Base-by-base conservation (phyloP, 2,888 invertebrate genomes). In the Girardia tigrina region DNA sequence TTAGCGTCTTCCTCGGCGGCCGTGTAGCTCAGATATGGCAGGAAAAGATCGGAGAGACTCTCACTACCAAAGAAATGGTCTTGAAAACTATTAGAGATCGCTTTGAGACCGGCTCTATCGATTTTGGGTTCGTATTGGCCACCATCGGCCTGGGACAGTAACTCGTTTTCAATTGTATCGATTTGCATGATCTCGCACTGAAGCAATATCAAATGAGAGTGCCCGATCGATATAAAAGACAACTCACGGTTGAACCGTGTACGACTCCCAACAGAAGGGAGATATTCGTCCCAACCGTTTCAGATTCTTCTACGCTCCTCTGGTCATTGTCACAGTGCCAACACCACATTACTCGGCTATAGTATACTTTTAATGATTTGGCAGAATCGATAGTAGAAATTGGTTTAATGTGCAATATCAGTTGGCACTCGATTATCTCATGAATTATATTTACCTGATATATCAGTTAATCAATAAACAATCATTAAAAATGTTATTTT, bases 341-440 rank as follows among this genome's bases (percentile, higher is more conserved):
- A 56, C 56, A 56, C 56, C 56, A 56, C 56, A 56, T 56, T 2
- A 56, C 56, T 4, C 56, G 56, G n/a, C 56, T 56, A 23, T 56
- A 56, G n/a, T n/a, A 56, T 4, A 56, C 56, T 56, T 56, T 56
- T 23, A 56, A 20, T 56, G 56, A 56, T 56, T 56, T 56, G 4
- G 23, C 56, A n/a, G 56, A 56, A 20, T 56, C 56, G 2, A 56
- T 56, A 12, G 56, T 20, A 6, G 56, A 23, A 8, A 56, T n/a
- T n/a, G 56, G 2, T 56, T 56, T 56, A 23, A 56, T 56, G 23
- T 56, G 4, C 56, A 56, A 56, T 12, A 56, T 56, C 23, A 56
- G 23, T 56, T 8, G 56, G 23, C 8, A 56, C 23, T 56, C 56
- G n/a, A 56, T 56, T 12, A 56, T 23, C 23, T 56, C 56, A 6